Percentiles rank a stretch among this genome's conserved stretches.
Conservation (phyloP, 2,888 invertebrate species). For the Galerucella pusilla region DNA sequence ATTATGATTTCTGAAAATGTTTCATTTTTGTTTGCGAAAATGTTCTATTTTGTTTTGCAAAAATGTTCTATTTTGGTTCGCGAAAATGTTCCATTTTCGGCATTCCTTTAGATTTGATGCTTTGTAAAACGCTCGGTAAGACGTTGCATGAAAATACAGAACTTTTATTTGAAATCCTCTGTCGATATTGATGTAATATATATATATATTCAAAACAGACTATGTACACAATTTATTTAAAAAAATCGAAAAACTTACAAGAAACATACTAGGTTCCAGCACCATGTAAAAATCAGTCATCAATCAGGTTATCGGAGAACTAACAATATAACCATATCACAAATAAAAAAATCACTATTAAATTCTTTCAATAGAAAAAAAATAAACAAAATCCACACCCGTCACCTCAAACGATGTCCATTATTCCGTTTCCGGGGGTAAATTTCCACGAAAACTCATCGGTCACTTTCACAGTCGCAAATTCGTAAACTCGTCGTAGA, state of each 20-base stretch:
- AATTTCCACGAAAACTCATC: conserved; percentile 35
- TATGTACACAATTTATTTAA: background rate
- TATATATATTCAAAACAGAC: background rate
- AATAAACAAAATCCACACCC: conserved; percentile 29
- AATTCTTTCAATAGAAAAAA: conserved; percentile 20
- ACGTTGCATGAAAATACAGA: background rate
- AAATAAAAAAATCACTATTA: conserved; percentile 23
- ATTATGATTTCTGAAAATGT: no score
- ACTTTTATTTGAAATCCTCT: no score
- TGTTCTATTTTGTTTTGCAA: no score
- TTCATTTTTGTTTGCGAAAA: no score
- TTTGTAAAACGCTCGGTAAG: background rate
- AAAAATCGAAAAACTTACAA: conserved; percentile 35
- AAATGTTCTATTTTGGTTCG: background rate
- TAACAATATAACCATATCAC: conserved; percentile 29
- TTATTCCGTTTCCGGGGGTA: conserved; percentile 23
- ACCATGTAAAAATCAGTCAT: conserved; percentile 42
- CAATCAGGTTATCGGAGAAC: conserved; percentile 33
- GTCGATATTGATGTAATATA: background rate
- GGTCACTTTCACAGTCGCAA: conserved; percentile 35
- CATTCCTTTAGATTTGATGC: background rate
- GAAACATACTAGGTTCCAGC: conserved; percentile 44
- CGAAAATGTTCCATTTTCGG: background rate
- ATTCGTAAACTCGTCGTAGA: conserved; percentile 15
- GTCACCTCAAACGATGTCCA: conserved; percentile 33